A percentile compares a stretch with the other conserved stretches of the same genome.
Conservation (phyloP, 2,888 invertebrate species). For the Eustalomyia histrio region DNA sequence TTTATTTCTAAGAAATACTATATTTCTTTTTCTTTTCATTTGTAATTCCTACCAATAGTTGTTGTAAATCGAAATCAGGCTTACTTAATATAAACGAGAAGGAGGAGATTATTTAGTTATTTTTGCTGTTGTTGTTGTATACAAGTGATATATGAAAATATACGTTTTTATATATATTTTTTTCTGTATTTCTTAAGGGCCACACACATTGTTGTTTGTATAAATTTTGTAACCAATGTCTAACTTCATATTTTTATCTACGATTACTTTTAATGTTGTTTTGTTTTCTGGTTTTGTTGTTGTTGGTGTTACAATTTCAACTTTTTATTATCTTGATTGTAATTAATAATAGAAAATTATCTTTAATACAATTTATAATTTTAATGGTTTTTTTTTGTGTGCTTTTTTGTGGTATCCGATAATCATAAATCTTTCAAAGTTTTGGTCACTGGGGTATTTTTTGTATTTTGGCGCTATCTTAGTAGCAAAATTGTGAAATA, state of each 20-base stretch:
- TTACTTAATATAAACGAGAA: conserved; percentile 46
- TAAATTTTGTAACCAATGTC: neutral
- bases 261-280: conserved; percentile 32
- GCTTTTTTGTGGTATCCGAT: conserved; percentile 41
- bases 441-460: neutral
- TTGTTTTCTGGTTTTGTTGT: neutral
- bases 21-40: conserved; percentile 26
- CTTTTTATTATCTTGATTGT: conserved; percentile 57
- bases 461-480: neutral
- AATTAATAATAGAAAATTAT: conserved; percentile 61
- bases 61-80: conserved; percentile 60
- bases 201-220: conserved; percentile 53
- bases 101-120: conserved; percentile 19
- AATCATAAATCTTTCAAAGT: conserved; percentile 56
- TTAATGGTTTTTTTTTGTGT: conserved; percentile 51
- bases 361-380: conserved; percentile 57
- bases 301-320: conserved; percentile 39
- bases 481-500: neutral
- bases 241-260: conserved; percentile 33
- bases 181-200: conserved; percentile 57
- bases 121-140: conserved; percentile 13
- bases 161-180: conserved; percentile 33
- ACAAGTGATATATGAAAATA: conserved; percentile 49
- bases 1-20: conserved; percentile 55
- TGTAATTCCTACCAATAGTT: conserved; percentile 49